phyloP scores from a whole-genome alignment of 2,888 invertebrate genomes.

The Ceriagrion tenellum region DNA sequence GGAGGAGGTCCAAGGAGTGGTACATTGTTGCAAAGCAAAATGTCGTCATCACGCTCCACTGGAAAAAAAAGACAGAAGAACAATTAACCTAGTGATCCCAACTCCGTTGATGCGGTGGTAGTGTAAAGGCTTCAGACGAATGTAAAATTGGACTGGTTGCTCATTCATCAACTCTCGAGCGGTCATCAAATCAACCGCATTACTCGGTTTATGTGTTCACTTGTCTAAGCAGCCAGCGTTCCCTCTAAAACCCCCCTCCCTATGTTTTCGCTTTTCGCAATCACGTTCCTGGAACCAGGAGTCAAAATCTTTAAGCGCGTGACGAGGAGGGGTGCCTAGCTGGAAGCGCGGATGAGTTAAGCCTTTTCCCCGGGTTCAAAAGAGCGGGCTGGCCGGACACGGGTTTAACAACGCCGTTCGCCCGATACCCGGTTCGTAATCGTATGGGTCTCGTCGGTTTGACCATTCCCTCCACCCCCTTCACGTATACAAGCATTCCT shows the following conservation, averaged over 20 bases:
- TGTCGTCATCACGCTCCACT: neutral
- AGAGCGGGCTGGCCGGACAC: neutral
- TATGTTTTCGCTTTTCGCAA: neutral
- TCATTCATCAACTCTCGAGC: slow-evolving; percentile 6
- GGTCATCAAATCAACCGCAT: neutral
- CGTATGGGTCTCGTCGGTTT: neutral
- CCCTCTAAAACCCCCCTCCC: no score
- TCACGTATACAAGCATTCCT: neutral
- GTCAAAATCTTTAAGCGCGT: neutral
- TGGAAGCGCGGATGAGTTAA: neutral
- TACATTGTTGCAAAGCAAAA: neutral
- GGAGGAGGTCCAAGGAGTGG: neutral
- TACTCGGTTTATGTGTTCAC: no score
- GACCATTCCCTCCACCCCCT: neutral
- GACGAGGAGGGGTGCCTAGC: neutral
- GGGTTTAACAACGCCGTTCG: neutral
- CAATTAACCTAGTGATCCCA: neutral
- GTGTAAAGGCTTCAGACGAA: neutral
- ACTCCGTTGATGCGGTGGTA: neutral
- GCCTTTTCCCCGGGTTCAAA: neutral
- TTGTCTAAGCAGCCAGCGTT: no score
- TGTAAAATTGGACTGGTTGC: neutral
- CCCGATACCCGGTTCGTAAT: neutral
- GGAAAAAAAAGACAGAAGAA: neutral
- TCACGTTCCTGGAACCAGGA: neutral